Conservation (phyloP, 2,797 vertebrate species). For the Pangasius macronema region DNA sequence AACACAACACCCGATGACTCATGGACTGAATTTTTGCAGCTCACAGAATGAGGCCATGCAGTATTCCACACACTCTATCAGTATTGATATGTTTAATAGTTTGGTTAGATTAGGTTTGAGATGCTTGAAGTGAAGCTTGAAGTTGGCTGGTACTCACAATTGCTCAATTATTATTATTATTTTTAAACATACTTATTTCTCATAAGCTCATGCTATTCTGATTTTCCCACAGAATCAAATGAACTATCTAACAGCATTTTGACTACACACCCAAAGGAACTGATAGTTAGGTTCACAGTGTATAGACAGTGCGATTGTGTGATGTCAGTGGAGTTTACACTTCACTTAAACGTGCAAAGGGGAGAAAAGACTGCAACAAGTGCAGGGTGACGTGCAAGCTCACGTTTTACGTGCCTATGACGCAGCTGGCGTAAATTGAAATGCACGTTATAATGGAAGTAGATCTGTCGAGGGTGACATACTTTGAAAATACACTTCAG, state of each 20-base stretch:
- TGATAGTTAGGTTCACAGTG: not conserved
- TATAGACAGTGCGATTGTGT: not conserved
- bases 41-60: not conserved
- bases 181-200: not conserved
- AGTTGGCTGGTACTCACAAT: not conserved
- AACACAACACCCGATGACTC: constrained; percentile 30
- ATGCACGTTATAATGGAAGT: not conserved
- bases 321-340: not conserved
- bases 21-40: constrained; percentile 17
- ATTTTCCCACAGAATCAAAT: not conserved
- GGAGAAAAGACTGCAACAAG: not conserved
- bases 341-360: not conserved
- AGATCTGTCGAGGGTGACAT: not conserved
- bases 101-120: not conserved
- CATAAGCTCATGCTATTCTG: not conserved
- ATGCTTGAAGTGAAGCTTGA: not conserved
- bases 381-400: not conserved
- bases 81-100: not conserved
- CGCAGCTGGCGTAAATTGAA: not conserved
- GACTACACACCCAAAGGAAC: not conserved
- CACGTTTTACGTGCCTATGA: not conserved
- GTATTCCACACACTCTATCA: not conserved
- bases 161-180: not conserved
- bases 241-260: not conserved
- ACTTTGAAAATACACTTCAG: not conserved